Percentiles rank a stretch among this genome's conserved stretches.
Evolutionary conservation across 2,797 vertebrate genomes (phyloP).

Genomic region (Nasua narica): DNA sequence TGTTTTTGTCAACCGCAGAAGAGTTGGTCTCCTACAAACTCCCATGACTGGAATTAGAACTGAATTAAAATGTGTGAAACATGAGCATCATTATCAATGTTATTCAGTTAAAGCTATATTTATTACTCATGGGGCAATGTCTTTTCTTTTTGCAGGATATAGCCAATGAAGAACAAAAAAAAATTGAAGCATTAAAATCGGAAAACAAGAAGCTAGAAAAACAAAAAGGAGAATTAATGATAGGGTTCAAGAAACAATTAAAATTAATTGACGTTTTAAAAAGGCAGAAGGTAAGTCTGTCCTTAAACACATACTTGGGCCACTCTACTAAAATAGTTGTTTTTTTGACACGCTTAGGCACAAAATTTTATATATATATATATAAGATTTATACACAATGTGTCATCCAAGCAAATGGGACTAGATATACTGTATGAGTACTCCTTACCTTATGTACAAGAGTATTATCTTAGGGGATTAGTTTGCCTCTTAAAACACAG

Average conservation of each 20-base stretch:
- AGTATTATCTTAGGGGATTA: neutral
- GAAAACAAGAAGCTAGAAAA: slow-evolving; percentile 96
- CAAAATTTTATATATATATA: neutral
- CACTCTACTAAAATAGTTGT: neutral
- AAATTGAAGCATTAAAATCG: slow-evolving; percentile 88
- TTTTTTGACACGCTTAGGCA: neutral
- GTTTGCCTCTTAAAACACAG: neutral
- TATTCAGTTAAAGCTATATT: slow-evolving; percentile 30
- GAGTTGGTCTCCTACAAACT: neutral
- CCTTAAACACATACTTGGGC: neutral
- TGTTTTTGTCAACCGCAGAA: neutral
- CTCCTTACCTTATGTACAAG: neutral
- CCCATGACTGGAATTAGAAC: neutral
- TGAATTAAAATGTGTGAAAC: neutral
- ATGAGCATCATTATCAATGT: neutral
- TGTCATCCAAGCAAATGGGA: neutral
- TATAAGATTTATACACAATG: neutral
- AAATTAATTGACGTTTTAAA: slow-evolving; percentile 96
- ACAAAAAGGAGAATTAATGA: slow-evolving; percentile 93
- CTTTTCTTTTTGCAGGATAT: slow-evolving; percentile 84
- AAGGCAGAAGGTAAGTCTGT: slow-evolving; percentile 92
- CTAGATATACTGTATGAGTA: neutral
- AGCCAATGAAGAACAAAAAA: slow-evolving; percentile 88
- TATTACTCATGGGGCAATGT: neutral
- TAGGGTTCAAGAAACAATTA: slow-evolving; percentile 95